These are phyloP conservation scores for Neuroterus valhalla DNA, from an alignment of 1,140 invertebrate genomes.

Conservation along the genomic window DNA sequence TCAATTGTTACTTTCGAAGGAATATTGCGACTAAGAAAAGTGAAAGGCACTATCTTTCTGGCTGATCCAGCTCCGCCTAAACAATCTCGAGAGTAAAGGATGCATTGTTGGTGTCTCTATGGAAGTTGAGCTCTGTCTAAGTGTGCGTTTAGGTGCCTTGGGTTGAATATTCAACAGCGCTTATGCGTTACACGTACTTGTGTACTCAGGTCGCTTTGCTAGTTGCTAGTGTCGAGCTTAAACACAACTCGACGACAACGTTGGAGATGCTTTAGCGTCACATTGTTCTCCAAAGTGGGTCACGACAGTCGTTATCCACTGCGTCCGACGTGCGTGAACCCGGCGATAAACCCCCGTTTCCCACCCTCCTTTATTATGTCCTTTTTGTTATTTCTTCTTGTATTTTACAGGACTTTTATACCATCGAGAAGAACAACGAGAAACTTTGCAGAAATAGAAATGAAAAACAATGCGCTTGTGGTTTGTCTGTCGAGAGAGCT, in stretches of 20 bases:
- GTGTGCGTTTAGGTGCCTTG: constrained; percentile 56
- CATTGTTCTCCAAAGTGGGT: constrained; percentile 55
- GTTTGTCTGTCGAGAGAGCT: constrained; percentile 7
- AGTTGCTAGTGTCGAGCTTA: constrained; percentile 43
- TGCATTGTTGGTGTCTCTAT: too few species aligned
- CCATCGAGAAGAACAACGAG: neutral
- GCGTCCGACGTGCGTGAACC: constrained; percentile 49
- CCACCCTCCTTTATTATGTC: constrained; percentile 5
- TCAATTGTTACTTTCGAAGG: too few species aligned
- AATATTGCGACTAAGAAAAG: too few species aligned
- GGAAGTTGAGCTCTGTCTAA: constrained; percentile 39
- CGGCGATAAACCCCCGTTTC: constrained; percentile 20
- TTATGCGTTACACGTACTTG: constrained; percentile 51
- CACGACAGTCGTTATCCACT: constrained; percentile 50
- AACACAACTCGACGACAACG: constrained; percentile 41
- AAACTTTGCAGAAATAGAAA: constrained; percentile 14
- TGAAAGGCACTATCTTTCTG: too few species aligned
- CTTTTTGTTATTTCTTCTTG: constrained; percentile 11
- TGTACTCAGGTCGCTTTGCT: constrained; percentile 32
- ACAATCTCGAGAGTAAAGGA: too few species aligned
- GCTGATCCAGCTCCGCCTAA: too few species aligned
- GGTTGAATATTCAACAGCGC: constrained; percentile 72
- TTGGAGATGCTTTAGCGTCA: constrained; percentile 46
- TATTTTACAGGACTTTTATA: constrained; percentile 20
- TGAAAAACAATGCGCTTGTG: constrained; percentile 21